Evolutionary conservation across 2,888 invertebrate genomes (phyloP), one percentile per base, ranked within the genome.

Genomic region (Nycteola revayana): DNA sequence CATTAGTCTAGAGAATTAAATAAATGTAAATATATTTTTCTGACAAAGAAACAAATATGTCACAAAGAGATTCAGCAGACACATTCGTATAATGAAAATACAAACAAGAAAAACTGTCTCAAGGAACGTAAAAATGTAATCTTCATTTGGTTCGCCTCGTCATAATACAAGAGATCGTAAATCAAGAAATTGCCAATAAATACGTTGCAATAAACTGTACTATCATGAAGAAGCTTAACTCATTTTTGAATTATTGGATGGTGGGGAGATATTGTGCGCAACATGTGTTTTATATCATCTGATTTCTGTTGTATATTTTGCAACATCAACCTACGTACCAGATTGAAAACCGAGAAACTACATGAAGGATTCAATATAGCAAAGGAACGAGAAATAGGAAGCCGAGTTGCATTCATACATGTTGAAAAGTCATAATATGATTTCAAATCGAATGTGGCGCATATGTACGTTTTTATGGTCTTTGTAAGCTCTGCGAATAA

Each of bases 371-470:
- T 79, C 83, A 84, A 84, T 85, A 83, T 78, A 72, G 70, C 66
- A 69, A 70, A 74, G 75, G 70, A 71, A 71, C 66, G 72, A 62
- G 70, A 65, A 69, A 76, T 73, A 66, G 71, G 70, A 75, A 72
- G 60, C 71, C 66, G 68, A 66, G 67, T 71, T 76, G 80, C 82
- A 78, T 79, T 79, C 75, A 73, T 80, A 74, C 72, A 82, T 79
- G 75, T 72, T 78, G 79, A 78, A 78, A 78, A 81, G 73, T 77
- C 72, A 79, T 80, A 79, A 81, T 77, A 77, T 79, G 81, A 82
- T 81, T 82, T 76, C 65, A 59, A 77, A 82, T 79, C 70, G 78
- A 79, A 78, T 73, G 69, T 68, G 69, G 61, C 71, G 68, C 73
- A 67, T 72, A 69, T 61, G 61, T 62, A 74, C 59, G 71, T 75